Evolutionary conservation across 2,113 vertebrate genomes (phyloP).

Genomic region (Phrynocephalus versicolor): DNA sequence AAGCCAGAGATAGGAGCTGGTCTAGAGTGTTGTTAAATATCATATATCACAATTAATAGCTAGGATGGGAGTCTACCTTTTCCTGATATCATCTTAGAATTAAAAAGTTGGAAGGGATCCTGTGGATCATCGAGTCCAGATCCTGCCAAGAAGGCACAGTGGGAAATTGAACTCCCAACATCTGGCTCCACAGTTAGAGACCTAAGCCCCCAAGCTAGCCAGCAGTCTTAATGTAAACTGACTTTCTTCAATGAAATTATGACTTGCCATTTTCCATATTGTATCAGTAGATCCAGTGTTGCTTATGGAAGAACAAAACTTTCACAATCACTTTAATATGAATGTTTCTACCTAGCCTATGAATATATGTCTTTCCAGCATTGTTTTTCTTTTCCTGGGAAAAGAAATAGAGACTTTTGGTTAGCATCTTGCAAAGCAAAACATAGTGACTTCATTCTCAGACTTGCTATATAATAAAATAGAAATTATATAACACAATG

Average conservation of each 20-base stretch:
- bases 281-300: background rate
- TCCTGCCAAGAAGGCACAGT: no score
- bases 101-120: no score
- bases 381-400: background rate
- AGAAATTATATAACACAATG: background rate
- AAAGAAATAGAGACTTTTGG: background rate
- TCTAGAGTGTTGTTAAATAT: no score
- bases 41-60: background rate
- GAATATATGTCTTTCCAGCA: background rate
- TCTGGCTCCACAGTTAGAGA: no score
- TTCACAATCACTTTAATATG: background rate
- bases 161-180: no score
- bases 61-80: no score
- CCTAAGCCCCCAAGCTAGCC: no score
- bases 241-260: background rate
- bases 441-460: accelerated
- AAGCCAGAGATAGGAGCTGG: background rate
- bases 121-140: no score
- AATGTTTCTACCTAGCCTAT: background rate
- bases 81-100: no score
- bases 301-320: background rate
- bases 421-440: background rate
- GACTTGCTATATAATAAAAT: constrained; percentile 23
- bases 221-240: background rate
- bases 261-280: background rate